phyloP scores from a whole-genome alignment of 92 coral and sea anemone genomes.

The Parazoanthus darwini region DNA sequence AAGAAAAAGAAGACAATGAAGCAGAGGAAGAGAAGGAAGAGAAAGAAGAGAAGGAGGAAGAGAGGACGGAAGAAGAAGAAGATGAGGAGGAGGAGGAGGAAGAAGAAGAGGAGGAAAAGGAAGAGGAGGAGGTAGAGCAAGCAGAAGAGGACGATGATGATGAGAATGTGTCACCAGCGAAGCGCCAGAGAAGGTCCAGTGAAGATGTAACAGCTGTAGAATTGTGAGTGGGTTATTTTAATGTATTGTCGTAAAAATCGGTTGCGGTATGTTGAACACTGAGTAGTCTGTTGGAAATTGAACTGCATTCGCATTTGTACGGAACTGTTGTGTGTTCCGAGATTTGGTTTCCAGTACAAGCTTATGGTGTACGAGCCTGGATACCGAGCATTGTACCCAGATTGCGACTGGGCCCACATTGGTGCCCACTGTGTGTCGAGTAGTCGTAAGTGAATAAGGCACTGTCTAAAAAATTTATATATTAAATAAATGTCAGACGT shows the following conservation, averaged over 20 bases:
- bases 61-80: not conserved
- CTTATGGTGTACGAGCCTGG: too few relatives aligned
- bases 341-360: too few relatives aligned
- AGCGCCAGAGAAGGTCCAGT: constrained; percentile 10
- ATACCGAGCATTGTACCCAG: too few relatives aligned
- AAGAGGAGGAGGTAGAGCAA: not conserved
- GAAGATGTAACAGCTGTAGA: not conserved
- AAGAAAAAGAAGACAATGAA: not conserved
- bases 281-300: not conserved
- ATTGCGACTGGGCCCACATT: too few relatives aligned
- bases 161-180: constrained; percentile 30
- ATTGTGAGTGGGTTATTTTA: not conserved
- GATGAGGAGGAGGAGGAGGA: not conserved
- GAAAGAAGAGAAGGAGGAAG: not conserved
- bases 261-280: too few relatives aligned
- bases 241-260: too few relatives aligned
- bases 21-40: not conserved
- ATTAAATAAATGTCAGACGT: too few relatives aligned
- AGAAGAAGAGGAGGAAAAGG: not conserved
- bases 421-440: too few relatives aligned
- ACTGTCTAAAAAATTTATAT: too few relatives aligned
- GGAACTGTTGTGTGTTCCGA: not conserved
- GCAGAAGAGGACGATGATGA: constrained; percentile 13
- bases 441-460: too few relatives aligned
- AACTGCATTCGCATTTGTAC: not conserved